Conservation (phyloP, 2,113 vertebrate genomes). For the Reinhardtius hippoglossoides region DNA sequence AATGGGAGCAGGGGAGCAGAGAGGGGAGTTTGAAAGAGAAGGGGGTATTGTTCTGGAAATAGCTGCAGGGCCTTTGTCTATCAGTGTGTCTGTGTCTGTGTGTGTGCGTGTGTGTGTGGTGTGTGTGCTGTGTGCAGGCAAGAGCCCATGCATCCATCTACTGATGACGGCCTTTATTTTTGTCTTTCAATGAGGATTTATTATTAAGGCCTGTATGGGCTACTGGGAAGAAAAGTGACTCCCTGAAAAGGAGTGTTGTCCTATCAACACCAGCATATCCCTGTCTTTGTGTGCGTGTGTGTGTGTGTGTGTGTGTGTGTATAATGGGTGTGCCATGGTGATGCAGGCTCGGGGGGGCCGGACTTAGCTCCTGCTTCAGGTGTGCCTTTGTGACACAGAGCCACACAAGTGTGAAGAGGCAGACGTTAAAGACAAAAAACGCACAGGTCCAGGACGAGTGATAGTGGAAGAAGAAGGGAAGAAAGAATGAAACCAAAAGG, state of each 20-base stretch:
- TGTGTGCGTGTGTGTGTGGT: slow-evolving; percentile 51
- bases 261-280: background rate
- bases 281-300: slow-evolving; percentile 25
- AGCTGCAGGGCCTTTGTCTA: slow-evolving; percentile 68
- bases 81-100: slow-evolving; percentile 49
- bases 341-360: slow-evolving; percentile 61
- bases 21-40: slow-evolving; percentile 55
- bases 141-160: slow-evolving; percentile 27
- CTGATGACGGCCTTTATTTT: slow-evolving; percentile 22
- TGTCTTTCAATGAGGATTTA: slow-evolving; percentile 18
- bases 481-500: background rate
- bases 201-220: background rate
- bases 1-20: slow-evolving; percentile 37
- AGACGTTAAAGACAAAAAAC: slow-evolving; percentile 25
- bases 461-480: background rate
- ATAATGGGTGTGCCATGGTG: slow-evolving; percentile 72
- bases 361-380: slow-evolving; percentile 76
- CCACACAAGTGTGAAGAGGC: slow-evolving; percentile 8
- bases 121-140: background rate
- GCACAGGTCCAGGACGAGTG: slow-evolving; percentile 2
- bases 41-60: slow-evolving; percentile 73
- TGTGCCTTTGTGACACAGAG: slow-evolving; percentile 66
- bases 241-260: slow-evolving; percentile 1
- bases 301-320: slow-evolving; percentile 40
- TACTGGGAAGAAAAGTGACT: slow-evolving; percentile 8